Base-by-base conservation (phyloP, 1,140 invertebrate species). In the Neotoxoptera formosana region DNA sequence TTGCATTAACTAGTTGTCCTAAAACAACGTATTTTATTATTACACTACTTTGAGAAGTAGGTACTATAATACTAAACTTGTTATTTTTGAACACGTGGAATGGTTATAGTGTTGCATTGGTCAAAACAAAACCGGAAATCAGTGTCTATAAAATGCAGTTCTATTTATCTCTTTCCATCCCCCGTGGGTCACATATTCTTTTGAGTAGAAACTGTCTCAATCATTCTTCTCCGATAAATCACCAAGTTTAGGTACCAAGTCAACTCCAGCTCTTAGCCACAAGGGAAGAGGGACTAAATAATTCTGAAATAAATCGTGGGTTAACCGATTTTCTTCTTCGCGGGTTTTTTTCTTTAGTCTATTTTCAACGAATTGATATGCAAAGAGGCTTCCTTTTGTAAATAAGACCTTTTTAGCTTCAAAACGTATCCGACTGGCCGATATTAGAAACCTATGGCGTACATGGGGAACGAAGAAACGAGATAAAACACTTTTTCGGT, bases 301-400 rank as follows among this genome's bases (percentile, higher is more conserved):
- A 93, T 93, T 93, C 91, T 8, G 81, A 93, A 93, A 93, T 93
- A 93, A 93, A 93, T 93, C 81, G 76, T 41, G n/a, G 81, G 81
- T 36, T 53, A 53, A 93, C 81, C 91, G 81, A 93, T 93, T 93
- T 93, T 51, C 76, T 93, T 86, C 34, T 83, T 51, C n/a, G 7
- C 2, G 48, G 34, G 48, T 17, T 93, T 86, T 51, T 47, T 84
- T 84, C 36, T 84, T 41, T 21, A 45, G 25, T 47, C 17, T 90
- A 56, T 67, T 51, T 56, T 84, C 81, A 25, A 81, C 25, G 48
- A 23, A 92, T 92, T 92, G 91, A 93, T 93, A 93, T 93, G 91
- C 91, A 93, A 86, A 93, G 81, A 84, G 91, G 81, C 56, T 93
- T 93, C 36, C 81, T 93, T 93, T 93, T 93, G 91, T 93, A 93